Evolutionary conservation across 1,140 invertebrate species (phyloP), one percentile per base, ranked within the genome.

Genomic region (Heliothis virescens): DNA sequence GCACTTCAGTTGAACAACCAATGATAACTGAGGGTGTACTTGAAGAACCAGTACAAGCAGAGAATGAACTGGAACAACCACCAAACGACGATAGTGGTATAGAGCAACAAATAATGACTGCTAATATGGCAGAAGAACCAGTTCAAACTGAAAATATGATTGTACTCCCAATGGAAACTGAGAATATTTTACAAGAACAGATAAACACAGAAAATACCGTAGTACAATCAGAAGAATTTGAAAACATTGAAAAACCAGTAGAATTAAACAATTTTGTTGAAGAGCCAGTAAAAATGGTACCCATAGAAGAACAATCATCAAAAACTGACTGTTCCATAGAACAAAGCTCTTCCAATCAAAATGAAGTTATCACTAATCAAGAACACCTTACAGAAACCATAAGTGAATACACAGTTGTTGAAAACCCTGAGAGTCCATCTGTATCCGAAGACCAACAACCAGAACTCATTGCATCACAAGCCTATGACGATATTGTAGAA

Each of bases 11-110:
- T 47, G 48, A 50, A 26, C 57, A 50, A 74, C 29, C 57, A 34
- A 65, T 34, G 7, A 16, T n/a, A 34, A 29, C 50, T 48, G 62
- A 78, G 79, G 12, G 62, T 73, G 15, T 67, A 34, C 26, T 59
- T 29, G 71, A 74, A 16, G 67, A 67, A 69, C 52, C 76, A 69
- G 74, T 79, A 48, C 53, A 62, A 69, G 75, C 71, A 53, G 81
- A 82, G n/a, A 74, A 48, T 52, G 15, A 41, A 16, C 10, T 77
- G 29, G 62, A 41, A 41, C 62, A 47, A 47, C 53, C 26, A 52
- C 10, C 52, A 16, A 29, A 65, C 55, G 12, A 26, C 16, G 21
- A 62, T 63, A 41, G 79, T 55, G 81, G 83, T 77, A 74, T 85
- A 12, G 57, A 60, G 21, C 26, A 48, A 48, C 29, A 26, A 3